Evolutionary conservation across 2,888 invertebrate genomes (phyloP).

Genomic region (Polia nebulosa): DNA sequence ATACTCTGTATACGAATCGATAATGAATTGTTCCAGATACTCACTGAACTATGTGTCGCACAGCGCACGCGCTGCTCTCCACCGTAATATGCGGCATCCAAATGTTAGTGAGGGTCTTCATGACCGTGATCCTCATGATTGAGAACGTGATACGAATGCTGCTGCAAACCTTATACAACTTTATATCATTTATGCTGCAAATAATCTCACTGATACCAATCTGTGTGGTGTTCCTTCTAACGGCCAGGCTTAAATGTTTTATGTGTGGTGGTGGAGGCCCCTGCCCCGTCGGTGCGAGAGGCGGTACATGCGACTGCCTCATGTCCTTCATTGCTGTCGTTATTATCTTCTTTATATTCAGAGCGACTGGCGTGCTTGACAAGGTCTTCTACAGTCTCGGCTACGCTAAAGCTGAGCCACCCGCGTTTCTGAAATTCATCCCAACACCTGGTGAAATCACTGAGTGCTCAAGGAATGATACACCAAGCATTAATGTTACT

Average conservation of each 20-base stretch:
- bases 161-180: slow-evolving; percentile 84
- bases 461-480: slow-evolving; percentile 79
- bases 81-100: slow-evolving; percentile 82
- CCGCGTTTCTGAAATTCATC: slow-evolving; percentile 66
- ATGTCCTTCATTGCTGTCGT: slow-evolving; percentile 80
- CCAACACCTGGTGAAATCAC: slow-evolving; percentile 80
- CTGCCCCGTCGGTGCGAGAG: slow-evolving; percentile 77
- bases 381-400: slow-evolving; percentile 83
- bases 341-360: slow-evolving; percentile 81
- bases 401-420: slow-evolving; percentile 75
- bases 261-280: slow-evolving; percentile 84
- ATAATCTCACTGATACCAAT: slow-evolving; percentile 84
- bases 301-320: slow-evolving; percentile 81
- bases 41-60: slow-evolving; percentile 81
- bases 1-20: background rate
- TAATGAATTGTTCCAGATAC: slow-evolving; percentile 65
- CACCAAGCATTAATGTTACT: slow-evolving; percentile 26
- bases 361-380: slow-evolving; percentile 81
- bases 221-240: slow-evolving; percentile 81
- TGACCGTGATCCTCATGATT: slow-evolving; percentile 84
- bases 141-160: slow-evolving; percentile 85
- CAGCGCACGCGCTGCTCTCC: slow-evolving; percentile 78
- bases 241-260: slow-evolving; percentile 81
- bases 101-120: slow-evolving; percentile 84
- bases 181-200: slow-evolving; percentile 83